Evolutionary conservation across 2,888 invertebrate species (phyloP).

Genomic region (Mythimna pallens): DNA sequence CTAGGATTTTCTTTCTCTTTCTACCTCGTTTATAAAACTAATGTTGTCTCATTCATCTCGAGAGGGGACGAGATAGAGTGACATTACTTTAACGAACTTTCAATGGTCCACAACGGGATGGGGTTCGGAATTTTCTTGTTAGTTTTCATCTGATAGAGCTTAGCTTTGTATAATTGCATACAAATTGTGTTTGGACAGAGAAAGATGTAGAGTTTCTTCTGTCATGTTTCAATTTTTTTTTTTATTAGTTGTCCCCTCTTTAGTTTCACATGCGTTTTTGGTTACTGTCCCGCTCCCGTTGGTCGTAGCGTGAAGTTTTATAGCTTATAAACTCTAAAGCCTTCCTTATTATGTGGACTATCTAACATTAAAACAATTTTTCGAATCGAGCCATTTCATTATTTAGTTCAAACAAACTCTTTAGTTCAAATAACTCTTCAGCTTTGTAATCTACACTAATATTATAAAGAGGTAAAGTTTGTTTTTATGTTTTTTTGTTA

Average conservation of each 20-base stretch:
- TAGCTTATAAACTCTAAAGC: no score
- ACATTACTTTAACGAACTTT: slow-evolving; percentile 90
- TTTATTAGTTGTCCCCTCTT: neutral
- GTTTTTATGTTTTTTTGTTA: no score
- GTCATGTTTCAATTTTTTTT: neutral
- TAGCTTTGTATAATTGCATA: slow-evolving; percentile 66
- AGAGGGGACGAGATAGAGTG: slow-evolving; percentile 87
- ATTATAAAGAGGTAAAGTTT: no score
- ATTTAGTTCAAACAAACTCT: no score
- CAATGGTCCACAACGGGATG: slow-evolving; percentile 83
- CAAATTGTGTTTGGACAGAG: slow-evolving; percentile 58
- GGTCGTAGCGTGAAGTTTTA: no score
- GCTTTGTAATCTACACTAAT: no score
- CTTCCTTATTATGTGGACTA: no score
- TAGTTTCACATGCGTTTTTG: no score
- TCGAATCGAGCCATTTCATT: no score
- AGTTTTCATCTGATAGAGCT: slow-evolving; percentile 68
- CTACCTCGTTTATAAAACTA: slow-evolving; percentile 66
- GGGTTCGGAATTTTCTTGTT: slow-evolving; percentile 72
- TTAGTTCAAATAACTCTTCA: no score
- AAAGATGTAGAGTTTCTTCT: slow-evolving; percentile 30
- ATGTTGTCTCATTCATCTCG: slow-evolving; percentile 78
- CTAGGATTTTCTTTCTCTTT: slow-evolving; percentile 77
- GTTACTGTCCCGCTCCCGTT: no score
- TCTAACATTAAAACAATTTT: no score